These are phyloP conservation scores for Junonia oenone DNA, from an alignment of 2,888 invertebrate genomes.

Conservation along the genomic window DNA sequence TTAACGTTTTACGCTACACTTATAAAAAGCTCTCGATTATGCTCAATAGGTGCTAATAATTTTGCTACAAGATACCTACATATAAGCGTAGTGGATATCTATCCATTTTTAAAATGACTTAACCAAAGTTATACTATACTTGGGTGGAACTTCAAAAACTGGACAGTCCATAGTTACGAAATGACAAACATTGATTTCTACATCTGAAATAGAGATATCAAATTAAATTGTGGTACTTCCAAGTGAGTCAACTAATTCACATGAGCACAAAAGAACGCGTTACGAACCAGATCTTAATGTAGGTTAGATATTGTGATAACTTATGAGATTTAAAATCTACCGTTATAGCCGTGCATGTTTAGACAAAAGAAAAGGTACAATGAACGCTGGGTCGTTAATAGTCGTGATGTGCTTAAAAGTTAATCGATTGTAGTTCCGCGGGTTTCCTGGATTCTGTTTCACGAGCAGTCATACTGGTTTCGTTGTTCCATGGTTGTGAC, in stretches of 20 bases:
- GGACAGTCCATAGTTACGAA: constrained; percentile 24
- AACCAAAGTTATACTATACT: constrained; percentile 20
- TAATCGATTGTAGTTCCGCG: constrained; percentile 54
- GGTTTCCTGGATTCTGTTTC: constrained; percentile 37
- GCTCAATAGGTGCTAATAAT: constrained; percentile 33
- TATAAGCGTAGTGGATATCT: constrained; percentile 19
- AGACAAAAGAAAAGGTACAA: constrained; percentile 67
- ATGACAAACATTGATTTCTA: constrained; percentile 26
- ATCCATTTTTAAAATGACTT: constrained; percentile 15
- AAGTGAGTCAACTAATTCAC: constrained; percentile 15
- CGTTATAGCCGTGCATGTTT: constrained; percentile 59
- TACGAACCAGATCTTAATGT: constrained; percentile 72
- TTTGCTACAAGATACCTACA: constrained; percentile 28
- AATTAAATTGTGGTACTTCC: constrained; percentile 40
- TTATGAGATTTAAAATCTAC: constrained; percentile 73
- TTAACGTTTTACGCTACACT: constrained; percentile 19
- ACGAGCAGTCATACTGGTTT: constrained; percentile 50
- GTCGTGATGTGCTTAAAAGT: constrained; percentile 59
- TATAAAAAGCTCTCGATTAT: constrained; percentile 28
- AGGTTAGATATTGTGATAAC: constrained; percentile 77
- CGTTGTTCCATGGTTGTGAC: constrained; percentile 68
- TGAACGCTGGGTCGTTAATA: constrained; percentile 61
- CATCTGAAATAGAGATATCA: constrained; percentile 34
- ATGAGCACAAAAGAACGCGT: constrained; percentile 71
- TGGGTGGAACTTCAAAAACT: constrained; percentile 5